Percentiles rank a stretch among this genome's conserved stretches.
Conservation (phyloP, 2,888 invertebrate species). For the Yponomeuta sedellus region DNA sequence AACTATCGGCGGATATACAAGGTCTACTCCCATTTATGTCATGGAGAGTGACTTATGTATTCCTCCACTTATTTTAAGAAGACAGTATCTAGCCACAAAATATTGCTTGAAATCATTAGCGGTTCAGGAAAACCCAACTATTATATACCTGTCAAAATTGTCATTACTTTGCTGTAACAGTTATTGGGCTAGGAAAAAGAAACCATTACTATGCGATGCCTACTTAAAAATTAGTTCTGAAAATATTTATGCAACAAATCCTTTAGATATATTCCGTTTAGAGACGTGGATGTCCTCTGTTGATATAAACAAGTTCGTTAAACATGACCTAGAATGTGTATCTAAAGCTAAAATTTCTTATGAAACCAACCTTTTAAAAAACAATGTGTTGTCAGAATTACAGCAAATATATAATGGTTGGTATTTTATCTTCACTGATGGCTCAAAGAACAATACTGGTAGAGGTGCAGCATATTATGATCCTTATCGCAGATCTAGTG, state of each 20-base stretch:
- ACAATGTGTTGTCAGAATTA: too few relatives aligned
- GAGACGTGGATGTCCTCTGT: not conserved
- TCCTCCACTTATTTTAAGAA: too few relatives aligned
- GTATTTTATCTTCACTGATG: too few relatives aligned
- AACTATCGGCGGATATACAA: conserved; percentile 26
- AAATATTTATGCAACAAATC: not conserved
- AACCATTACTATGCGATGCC: conserved; percentile 18
- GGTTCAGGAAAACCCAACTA: not conserved
- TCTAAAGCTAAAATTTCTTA: too few relatives aligned
- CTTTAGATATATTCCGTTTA: not conserved
- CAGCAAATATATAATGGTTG: too few relatives aligned
- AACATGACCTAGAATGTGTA: not conserved
- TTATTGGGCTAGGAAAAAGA: conserved; percentile 21
- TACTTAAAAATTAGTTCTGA: not conserved
- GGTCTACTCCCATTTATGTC: conserved; percentile 23
- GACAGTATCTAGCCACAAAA: conserved; percentile 23
- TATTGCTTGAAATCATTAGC: conserved; percentile 19
- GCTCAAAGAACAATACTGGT: too few relatives aligned
- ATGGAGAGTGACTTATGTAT: conserved; percentile 26
- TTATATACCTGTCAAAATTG: not conserved
- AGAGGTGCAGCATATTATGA: too few relatives aligned
- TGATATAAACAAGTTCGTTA: not conserved
- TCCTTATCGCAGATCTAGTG: too few relatives aligned
- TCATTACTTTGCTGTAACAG: conserved; percentile 11
- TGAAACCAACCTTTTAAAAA: too few relatives aligned